These are phyloP conservation scores for Chloroceryle aenea DNA, from an alignment of 2,113 vertebrate species.

Conservation along the genomic window DNA sequence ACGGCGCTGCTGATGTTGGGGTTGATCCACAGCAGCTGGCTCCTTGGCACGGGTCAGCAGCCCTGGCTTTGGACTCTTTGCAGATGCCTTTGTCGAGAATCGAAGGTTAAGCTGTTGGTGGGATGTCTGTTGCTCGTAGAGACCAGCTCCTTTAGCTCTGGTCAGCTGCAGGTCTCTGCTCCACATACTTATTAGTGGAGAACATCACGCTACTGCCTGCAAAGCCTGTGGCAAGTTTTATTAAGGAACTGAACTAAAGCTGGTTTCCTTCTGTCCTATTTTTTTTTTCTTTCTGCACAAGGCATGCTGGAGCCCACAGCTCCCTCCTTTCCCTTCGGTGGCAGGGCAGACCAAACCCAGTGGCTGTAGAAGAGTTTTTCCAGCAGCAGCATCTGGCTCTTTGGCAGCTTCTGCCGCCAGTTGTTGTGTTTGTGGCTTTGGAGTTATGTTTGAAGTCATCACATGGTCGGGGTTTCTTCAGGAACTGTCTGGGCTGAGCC, in stretches of 20 bases:
- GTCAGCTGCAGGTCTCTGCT: neutral
- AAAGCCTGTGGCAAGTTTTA: neutral
- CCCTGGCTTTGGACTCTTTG: neutral
- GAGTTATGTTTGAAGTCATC: constrained; percentile 48
- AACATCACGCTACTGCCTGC: neutral
- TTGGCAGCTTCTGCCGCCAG: constrained; percentile 32
- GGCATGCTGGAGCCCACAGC: neutral
- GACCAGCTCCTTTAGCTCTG: neutral
- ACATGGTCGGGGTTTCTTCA: constrained; percentile 57
- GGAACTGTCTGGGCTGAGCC: constrained; percentile 54
- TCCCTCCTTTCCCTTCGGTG: neutral
- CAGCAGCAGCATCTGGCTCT: constrained; percentile 63
- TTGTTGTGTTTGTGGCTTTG: constrained; percentile 73
- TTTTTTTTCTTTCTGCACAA: neutral
- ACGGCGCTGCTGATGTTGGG: neutral
- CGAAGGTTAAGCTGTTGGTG: neutral
- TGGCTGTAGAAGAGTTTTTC: constrained; percentile 50
- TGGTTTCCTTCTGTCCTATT: neutral
- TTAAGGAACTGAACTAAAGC: neutral
- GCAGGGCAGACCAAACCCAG: neutral
- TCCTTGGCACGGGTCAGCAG: neutral
- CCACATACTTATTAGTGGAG: neutral
- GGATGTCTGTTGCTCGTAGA: neutral
- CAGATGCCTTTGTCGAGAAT: neutral
- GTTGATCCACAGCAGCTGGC: neutral